Evolutionary conservation across 92 coral and sea anemone species (phyloP).

Genomic region (Siderastrea siderea): DNA sequence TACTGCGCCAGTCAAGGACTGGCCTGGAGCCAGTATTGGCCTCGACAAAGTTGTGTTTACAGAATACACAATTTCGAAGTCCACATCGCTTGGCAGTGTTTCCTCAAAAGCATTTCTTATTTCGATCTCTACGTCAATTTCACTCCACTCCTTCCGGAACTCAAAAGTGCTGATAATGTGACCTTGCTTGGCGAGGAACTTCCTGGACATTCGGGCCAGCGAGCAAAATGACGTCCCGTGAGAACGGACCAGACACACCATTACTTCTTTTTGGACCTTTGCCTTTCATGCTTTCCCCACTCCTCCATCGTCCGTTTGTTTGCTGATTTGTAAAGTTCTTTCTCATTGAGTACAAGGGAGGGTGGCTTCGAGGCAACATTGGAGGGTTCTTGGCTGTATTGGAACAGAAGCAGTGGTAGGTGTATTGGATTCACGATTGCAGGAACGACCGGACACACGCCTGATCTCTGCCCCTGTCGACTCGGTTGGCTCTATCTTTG

Average conservation of each 20-base stretch:
- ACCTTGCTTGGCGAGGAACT: conserved; percentile 33
- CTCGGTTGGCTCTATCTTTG: no score
- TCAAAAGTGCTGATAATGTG: conserved; percentile 46
- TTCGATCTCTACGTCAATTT: conserved; percentile 3
- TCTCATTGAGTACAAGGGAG: not conserved
- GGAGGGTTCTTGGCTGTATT: no score
- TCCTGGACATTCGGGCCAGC: conserved; percentile 25
- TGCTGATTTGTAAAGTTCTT: not conserved
- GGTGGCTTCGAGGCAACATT: not conserved
- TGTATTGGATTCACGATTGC: not conserved
- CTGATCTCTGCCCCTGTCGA: no score
- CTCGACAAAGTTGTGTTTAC: conserved; percentile 35
- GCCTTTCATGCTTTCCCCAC: not conserved
- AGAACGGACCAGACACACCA: conserved; percentile 20
- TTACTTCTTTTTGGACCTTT: not conserved
- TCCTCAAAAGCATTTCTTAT: conserved; percentile 38
- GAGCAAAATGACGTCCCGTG: conserved; percentile 31
- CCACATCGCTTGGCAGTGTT: conserved; percentile 46
- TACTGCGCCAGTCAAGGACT: conserved; percentile 35
- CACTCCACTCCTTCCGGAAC: conserved; percentile 31
- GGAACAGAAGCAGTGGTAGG: not conserved
- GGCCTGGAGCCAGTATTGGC: conserved; percentile 54
- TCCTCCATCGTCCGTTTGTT: no score
- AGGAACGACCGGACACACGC: no score
- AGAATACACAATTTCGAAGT: conserved; percentile 32